Percentiles rank a stretch among this genome's conserved stretches.
phyloP scores from a whole-genome alignment of 2,797 vertebrate genomes.

The Epinephelus coioides region DNA sequence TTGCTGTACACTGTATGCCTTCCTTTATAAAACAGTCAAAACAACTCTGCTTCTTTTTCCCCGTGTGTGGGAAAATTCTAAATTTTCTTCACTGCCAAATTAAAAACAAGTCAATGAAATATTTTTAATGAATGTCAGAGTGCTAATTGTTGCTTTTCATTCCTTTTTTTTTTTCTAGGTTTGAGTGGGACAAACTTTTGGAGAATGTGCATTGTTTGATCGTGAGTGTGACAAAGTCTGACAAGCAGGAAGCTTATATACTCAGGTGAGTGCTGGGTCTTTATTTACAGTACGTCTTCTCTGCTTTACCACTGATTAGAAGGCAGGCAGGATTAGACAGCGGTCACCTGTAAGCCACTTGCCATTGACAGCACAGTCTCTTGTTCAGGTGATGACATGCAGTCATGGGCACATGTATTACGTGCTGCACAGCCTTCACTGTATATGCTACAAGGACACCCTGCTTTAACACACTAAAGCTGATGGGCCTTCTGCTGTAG shows the following conservation, averaged over 20 bases:
- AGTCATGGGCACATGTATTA: neutral
- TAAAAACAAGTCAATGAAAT: neutral
- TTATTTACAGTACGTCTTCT: neutral
- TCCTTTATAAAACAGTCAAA: neutral
- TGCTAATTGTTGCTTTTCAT: neutral
- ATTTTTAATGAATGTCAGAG: neutral
- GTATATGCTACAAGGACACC: neutral
- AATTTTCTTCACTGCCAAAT: neutral
- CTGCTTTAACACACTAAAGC: neutral
- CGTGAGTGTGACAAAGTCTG: slow-evolving; percentile 99
- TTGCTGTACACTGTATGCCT: neutral
- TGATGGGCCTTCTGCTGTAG: neutral
- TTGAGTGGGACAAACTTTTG: slow-evolving; percentile 99
- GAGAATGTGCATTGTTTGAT: slow-evolving; percentile 99
- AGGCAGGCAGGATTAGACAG: slow-evolving; percentile 50
- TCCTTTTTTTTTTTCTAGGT: slow-evolving; percentile 83
- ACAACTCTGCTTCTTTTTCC: neutral
- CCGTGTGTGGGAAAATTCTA: neutral
- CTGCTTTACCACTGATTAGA: slow-evolving; percentile 29
- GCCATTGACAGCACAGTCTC: neutral
- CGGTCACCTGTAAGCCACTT: slow-evolving; percentile 53
- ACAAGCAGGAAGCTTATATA: slow-evolving; percentile 99
- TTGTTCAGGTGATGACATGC: slow-evolving; percentile 2
- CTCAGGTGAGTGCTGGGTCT: slow-evolving; percentile 91
- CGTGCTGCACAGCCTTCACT: neutral